Evolutionary conservation across 2,888 invertebrate species (phyloP).

Genomic region (Terebella lapidaria): DNA sequence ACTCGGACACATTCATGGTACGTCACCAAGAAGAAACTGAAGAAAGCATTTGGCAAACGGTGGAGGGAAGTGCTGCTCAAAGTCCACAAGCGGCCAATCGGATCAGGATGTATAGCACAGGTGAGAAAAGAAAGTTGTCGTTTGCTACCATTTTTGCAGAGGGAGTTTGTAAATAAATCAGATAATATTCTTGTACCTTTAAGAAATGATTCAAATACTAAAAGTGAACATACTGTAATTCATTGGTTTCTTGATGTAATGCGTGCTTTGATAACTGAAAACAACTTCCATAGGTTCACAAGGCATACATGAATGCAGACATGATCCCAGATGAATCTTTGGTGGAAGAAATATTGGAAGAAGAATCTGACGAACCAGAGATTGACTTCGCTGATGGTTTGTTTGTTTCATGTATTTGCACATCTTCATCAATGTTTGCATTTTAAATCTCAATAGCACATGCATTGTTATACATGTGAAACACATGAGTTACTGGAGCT

Average conservation of each 20-base stretch:
- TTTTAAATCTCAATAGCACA: too few species aligned
- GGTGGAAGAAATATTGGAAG: slow-evolving; percentile 18
- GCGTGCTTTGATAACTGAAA: too few species aligned
- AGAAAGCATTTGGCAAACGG: slow-evolving; percentile 45
- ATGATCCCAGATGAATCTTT: slow-evolving; percentile 24
- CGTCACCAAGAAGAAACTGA: slow-evolving; percentile 45
- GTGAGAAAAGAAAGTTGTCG: too few species aligned
- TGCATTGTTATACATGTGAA: too few species aligned
- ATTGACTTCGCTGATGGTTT: slow-evolving; percentile 24
- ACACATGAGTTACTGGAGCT: too few species aligned
- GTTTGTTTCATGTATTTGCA: too few species aligned
- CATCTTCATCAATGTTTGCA: too few species aligned
- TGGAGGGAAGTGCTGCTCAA: slow-evolving; percentile 51
- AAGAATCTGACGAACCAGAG: slow-evolving; percentile 13
- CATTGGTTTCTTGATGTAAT: neutral
- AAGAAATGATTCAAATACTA: too few species aligned
- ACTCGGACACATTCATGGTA: slow-evolving; percentile 51
- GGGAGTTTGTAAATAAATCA: too few species aligned
- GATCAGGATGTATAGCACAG: slow-evolving; percentile 59
- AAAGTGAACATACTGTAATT: too few species aligned
- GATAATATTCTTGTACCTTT: too few species aligned
- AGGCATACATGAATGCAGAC: slow-evolving; percentile 29
- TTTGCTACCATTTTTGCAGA: too few species aligned
- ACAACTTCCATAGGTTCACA: slow-evolving; percentile 40
- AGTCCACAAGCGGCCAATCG: slow-evolving; percentile 53